Percentiles rank a stretch among this genome's conserved stretches.
phyloP scores from a whole-genome alignment of 2,888 invertebrate species.

The Acleris sparsana region DNA sequence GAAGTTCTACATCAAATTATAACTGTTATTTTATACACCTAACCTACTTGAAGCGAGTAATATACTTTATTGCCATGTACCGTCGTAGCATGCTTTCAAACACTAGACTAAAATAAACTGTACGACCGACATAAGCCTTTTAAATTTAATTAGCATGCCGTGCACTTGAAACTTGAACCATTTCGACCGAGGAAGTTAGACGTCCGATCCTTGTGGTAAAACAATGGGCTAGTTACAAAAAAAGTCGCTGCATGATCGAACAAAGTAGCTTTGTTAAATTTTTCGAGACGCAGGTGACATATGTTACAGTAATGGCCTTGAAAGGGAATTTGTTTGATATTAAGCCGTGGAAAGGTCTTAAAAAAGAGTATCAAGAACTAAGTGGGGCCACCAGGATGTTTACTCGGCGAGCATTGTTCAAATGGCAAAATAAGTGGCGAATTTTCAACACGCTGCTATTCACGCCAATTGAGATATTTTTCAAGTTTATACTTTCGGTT shows the following conservation, averaged over 20 bases:
- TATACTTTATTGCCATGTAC: background rate
- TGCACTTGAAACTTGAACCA: constrained; percentile 24
- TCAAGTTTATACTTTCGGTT: constrained; percentile 19
- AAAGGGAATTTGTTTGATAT: background rate
- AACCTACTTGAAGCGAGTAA: no score
- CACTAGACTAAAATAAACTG: constrained; percentile 13
- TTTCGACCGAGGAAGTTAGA: constrained; percentile 6
- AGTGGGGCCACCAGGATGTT: constrained; percentile 29
- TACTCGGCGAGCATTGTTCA: constrained; percentile 31
- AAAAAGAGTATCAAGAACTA: constrained; percentile 26
- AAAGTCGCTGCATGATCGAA: background rate
- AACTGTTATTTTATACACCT: no score
- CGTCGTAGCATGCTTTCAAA: constrained; percentile 5
- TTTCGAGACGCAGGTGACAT: no score
- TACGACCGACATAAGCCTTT: constrained; percentile 21
- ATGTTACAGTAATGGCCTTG: background rate
- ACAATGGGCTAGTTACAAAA: background rate
- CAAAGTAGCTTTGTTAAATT: background rate
- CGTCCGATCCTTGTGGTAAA: background rate
- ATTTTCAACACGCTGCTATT: constrained; percentile 23
- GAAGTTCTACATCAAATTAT: no score
- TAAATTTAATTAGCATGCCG: constrained; percentile 26
- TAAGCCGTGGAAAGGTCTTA: background rate
- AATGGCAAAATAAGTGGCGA: constrained; percentile 33
- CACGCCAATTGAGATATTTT: constrained; percentile 15